Base-by-base conservation (phyloP, 2,113 vertebrate species). In the Solea solea region DNA sequence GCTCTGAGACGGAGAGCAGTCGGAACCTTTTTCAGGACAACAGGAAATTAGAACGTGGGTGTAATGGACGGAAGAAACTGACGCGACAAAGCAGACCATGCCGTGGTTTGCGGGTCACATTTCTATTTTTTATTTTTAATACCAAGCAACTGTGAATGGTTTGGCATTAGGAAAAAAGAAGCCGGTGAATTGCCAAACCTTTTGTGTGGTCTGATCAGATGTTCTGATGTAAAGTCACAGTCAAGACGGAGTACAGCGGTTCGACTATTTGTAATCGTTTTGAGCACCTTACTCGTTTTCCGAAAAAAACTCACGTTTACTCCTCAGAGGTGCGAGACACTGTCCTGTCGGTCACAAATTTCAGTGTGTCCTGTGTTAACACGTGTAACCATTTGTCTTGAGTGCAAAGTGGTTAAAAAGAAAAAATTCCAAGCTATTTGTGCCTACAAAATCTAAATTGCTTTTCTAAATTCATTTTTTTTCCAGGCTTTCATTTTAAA, bases 121-220 rank as follows among this genome's bases (percentile, higher is more conserved):
- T 80, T 87, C 42, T 73, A 41, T 72, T 74, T 85, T 86, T 80
- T 69, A 71, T 85, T 66, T 90, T 85, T 64, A 83, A 80, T 83
- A 88, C 80, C 84, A 84, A 83, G 74, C 76, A 66, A 88, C 84
- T 90, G 83, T 89, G 88, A 88, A 83, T 9, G 52, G 76, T 84
- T 82, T 81, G 61, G 55, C 41, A 27, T 72, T 49, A 56, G 63
- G 48, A 51, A 8, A 27, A 27, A 41, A 44, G 41, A 9, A 39
- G 28, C 27, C n/a, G 14, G 45, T 8, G 54, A 61, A 11, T 75
- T 48, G 69, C 60, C 27, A 60, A 62, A 39, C 8, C 40, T 50
- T 50, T 41, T 48, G 51, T 60, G 40, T 15, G 64, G 46, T 64
- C n/a, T 28, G 49, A 74, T 76, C 70, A 75, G 52, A 73, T 55